Conservation (phyloP, 2,888 invertebrate genomes). For the Herminia tarsipennalis region DNA sequence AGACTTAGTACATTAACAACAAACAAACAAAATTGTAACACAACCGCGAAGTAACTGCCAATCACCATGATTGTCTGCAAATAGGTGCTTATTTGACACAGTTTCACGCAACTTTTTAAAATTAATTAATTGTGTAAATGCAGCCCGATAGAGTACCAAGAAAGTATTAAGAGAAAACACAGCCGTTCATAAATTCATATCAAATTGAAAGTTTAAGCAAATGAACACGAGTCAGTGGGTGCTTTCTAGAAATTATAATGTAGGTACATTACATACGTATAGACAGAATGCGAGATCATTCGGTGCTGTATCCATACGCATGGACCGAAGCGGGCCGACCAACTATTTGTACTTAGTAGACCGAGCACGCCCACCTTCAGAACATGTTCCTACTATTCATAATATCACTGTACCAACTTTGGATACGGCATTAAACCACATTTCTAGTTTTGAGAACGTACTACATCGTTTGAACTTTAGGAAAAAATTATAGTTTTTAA, state of each 20-base stretch:
- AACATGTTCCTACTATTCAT: constrained; percentile 29
- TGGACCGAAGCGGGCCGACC: constrained; percentile 51
- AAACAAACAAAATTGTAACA: constrained; percentile 25
- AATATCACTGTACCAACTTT: constrained; percentile 16
- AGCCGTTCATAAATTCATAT: constrained; percentile 69
- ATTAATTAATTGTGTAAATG: constrained; percentile 28
- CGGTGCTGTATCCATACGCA: constrained; percentile 51
- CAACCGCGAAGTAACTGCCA: constrained; percentile 8
- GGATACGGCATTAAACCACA: constrained; percentile 43
- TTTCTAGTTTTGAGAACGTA: too few species aligned
- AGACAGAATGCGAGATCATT: constrained; percentile 53
- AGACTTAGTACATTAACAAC: constrained; percentile 1
- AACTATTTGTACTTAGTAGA: constrained; percentile 70
- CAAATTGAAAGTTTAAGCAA: constrained; percentile 81
- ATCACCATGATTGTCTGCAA: constrained; percentile 14
- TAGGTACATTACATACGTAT: constrained; percentile 56
- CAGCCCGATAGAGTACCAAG: constrained; percentile 24
- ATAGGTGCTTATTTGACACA: constrained; percentile 5
- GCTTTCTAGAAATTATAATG: constrained; percentile 79
- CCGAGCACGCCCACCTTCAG: constrained; percentile 65
- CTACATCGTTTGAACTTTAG: too few species aligned
- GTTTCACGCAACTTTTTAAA: constrained; percentile 22
- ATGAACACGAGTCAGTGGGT: constrained; percentile 67
- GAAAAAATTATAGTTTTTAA: too few species aligned
- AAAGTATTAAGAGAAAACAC: constrained; percentile 62